Evolutionary conservation across 37 sponge, comb jelly and placozoan species (phyloP).

Genomic region (Hormiphora californensis): DNA sequence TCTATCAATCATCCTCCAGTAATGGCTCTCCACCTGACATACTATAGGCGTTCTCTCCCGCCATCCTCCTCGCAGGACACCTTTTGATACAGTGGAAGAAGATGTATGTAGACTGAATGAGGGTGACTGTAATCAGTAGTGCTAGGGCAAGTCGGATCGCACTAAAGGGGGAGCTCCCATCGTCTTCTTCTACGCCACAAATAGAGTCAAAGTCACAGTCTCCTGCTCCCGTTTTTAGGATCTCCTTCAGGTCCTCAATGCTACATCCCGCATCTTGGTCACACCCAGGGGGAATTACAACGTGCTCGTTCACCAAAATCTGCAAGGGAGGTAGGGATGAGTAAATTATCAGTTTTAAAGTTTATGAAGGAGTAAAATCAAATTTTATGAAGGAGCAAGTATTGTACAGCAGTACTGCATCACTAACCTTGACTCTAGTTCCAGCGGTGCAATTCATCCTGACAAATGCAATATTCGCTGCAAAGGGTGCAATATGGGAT

Average conservation of each 20-base stretch:
- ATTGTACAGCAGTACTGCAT: no score
- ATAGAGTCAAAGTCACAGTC: neutral
- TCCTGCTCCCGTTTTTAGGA: neutral
- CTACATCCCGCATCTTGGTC: neutral
- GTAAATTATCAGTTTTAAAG: no score
- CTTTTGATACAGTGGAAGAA: conserved; percentile 36
- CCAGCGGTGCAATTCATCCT: no score
- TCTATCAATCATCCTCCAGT: no score
- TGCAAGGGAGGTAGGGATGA: no score
- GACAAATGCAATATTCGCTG: conserved; percentile 15
- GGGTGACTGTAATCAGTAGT: neutral
- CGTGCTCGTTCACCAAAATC: conserved; percentile 23
- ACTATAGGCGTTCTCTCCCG: no score
- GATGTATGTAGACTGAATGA: conserved; percentile 24
- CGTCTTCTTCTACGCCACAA: neutral
- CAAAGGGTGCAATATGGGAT: conserved; percentile 4
- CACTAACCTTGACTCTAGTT: no score
- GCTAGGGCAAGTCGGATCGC: neutral
- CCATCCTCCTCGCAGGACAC: neutral
- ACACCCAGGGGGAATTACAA: neutral
- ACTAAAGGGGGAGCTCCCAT: neutral
- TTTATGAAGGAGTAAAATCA: no score
- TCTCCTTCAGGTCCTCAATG: neutral
- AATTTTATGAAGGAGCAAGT: no score
- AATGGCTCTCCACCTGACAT: no score